Percentiles rank a stretch among this genome's conserved stretches.
These are phyloP conservation scores for Phenganax stokvisi DNA, from an alignment of 92 coral and sea anemone genomes.

Conservation along the genomic window DNA sequence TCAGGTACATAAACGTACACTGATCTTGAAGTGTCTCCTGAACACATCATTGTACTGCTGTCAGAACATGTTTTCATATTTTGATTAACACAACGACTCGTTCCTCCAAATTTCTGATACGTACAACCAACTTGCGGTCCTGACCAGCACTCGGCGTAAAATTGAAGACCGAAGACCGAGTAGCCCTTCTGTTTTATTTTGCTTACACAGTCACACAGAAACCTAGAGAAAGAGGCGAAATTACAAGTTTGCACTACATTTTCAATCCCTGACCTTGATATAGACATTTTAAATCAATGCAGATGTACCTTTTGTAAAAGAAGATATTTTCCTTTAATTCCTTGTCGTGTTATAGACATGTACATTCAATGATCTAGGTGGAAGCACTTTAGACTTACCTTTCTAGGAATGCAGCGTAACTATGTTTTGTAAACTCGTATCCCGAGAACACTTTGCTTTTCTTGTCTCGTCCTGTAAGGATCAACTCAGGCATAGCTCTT, in stretches of 20 bases:
- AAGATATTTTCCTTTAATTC: no score
- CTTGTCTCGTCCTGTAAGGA: slow-evolving; percentile 36
- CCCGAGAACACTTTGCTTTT: slow-evolving; percentile 6
- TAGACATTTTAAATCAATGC: no score
- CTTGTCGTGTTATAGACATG: no score
- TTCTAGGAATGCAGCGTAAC: slow-evolving; percentile 21
- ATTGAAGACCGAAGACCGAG: slow-evolving; percentile 35
- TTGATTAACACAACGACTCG: slow-evolving; percentile 17
- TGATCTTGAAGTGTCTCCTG: background rate
- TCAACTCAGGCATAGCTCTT: slow-evolving; percentile 21
- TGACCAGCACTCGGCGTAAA: slow-evolving; percentile 33
- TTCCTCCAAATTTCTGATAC: slow-evolving; percentile 21
- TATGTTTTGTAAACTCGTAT: slow-evolving; percentile 16
- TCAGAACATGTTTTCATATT: slow-evolving; percentile 22
- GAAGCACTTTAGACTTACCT: background rate
- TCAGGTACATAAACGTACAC: slow-evolving; percentile 30
- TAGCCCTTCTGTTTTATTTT: slow-evolving; percentile 22
- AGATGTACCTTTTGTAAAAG: no score
- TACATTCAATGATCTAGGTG: no score
- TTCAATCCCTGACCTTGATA: no score
- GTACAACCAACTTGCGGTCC: slow-evolving; percentile 29
- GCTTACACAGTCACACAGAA: slow-evolving; percentile 25
- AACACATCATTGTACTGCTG: slow-evolving; percentile 25
- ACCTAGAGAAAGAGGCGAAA: slow-evolving; percentile 7
- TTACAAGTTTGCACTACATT: background rate